A percentile compares a stretch with the other conserved stretches of the same genome.
phyloP scores from a whole-genome alignment of 1,140 invertebrate genomes.

The Drosophila grimshawi region DNA sequence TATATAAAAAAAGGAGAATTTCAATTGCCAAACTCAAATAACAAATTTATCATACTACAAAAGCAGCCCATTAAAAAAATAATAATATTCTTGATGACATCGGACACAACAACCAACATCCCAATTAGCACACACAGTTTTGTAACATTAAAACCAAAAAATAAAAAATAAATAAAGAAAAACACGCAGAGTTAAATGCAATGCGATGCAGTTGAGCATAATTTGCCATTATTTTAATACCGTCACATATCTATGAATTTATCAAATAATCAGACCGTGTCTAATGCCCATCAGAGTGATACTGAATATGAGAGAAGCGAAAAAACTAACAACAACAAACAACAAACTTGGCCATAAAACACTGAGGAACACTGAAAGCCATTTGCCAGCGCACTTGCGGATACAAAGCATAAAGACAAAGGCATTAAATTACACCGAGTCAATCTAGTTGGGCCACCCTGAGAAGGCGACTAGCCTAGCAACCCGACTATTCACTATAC shows the following conservation, averaged over 20 bases:
- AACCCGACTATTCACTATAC: constrained; percentile 12
- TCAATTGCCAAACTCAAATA: too few relatives aligned
- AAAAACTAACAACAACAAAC: background rate
- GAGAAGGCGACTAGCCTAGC: constrained; percentile 7
- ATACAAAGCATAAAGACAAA: constrained; percentile 64
- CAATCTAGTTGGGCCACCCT: constrained; percentile 21
- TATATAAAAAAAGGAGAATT: too few relatives aligned
- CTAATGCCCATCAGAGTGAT: constrained; percentile 76
- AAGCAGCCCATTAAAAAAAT: too few relatives aligned
- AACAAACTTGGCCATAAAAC: constrained; percentile 24
- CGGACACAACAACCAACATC: too few relatives aligned
- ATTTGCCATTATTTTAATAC: constrained; percentile 70
- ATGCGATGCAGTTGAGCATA: constrained; percentile 45
- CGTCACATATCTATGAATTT: constrained; percentile 74
- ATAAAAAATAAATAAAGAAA: constrained; percentile 1
- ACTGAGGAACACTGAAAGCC: constrained; percentile 34
- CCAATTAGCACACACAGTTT: background rate
- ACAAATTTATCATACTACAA: too few relatives aligned
- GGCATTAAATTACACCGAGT: constrained; percentile 71
- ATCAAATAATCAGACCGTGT: constrained; percentile 77
- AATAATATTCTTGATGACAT: too few relatives aligned
- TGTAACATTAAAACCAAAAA: background rate
- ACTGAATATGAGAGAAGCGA: constrained; percentile 47
- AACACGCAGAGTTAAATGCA: constrained; percentile 11
- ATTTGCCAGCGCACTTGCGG: constrained; percentile 44